A percentile compares a stretch with the other conserved stretches of the same genome.
phyloP scores from a whole-genome alignment of 2,888 invertebrate genomes.

The Meta bourneti region DNA sequence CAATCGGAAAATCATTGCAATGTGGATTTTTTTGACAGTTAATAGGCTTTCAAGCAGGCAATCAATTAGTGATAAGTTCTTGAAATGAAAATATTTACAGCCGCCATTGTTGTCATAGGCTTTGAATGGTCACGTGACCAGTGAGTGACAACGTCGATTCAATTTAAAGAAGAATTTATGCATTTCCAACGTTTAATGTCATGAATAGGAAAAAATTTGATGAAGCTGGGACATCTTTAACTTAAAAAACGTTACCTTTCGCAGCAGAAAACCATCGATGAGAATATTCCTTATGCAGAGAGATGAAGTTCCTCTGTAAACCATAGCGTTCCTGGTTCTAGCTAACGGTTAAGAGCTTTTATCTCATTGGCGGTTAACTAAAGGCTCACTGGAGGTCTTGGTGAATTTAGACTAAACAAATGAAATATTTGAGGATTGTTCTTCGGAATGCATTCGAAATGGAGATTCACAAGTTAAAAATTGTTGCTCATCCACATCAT shows the following conservation, averaged over 20 bases:
- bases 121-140: conserved; percentile 76
- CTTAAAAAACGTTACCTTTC: conserved; percentile 35
- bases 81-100: conserved; percentile 70
- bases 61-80: conserved; percentile 46
- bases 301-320: conserved; percentile 9
- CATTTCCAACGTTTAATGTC: conserved; percentile 3
- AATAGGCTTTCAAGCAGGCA: conserved; percentile 33
- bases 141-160: conserved; percentile 71
- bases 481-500: not conserved
- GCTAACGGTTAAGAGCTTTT: conserved; percentile 74
- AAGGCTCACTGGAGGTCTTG: conserved; percentile 5
- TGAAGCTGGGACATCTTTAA: not conserved
- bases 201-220: not conserved
- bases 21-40: conserved; percentile 6
- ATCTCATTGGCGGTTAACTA: conserved; percentile 68
- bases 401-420: not conserved
- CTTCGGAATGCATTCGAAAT: not conserved
- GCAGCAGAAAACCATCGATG: not conserved
- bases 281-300: conserved; percentile 17
- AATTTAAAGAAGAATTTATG: conserved; percentile 23
- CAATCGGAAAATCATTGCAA: not conserved
- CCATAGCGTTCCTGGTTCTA: conserved; percentile 67
- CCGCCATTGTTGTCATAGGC: conserved; percentile 75
- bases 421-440: not conserved
- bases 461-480: not conserved